phyloP scores from a whole-genome alignment of 2,888 invertebrate genomes.

The Tromatobia lineatoria region DNA sequence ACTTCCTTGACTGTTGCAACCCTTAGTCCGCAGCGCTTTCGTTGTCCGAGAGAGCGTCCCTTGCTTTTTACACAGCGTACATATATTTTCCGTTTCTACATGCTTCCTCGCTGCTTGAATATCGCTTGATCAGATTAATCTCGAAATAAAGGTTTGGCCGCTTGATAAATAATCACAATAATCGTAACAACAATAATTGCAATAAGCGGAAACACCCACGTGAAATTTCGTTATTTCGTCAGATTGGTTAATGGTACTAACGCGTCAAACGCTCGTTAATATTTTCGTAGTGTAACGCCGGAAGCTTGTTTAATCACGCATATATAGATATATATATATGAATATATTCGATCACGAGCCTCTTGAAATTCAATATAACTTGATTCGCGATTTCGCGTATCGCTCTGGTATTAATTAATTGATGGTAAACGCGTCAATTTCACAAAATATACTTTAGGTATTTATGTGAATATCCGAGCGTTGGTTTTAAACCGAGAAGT shows the following conservation, averaged over 20 bases:
- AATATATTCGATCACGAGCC: not conserved
- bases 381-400: not conserved
- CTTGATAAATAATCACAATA: conserved; percentile 53
- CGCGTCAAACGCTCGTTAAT: conserved; percentile 26
- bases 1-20: conserved; percentile 10
- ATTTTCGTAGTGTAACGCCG: not conserved
- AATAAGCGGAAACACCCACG: not conserved
- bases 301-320: not conserved
- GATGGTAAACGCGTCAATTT: conserved; percentile 1
- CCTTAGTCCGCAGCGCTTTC: conserved; percentile 30
- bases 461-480: not conserved
- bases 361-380: conserved; percentile 9
- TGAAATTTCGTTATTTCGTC: conserved; percentile 28
- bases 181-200: conserved; percentile 35
- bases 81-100: conserved; percentile 65
- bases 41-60: conserved; percentile 47
- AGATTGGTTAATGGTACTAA: conserved; percentile 40
- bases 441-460: not conserved
- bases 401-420: not conserved
- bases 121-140: conserved; percentile 73
- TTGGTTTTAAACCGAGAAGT: not conserved
- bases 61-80: conserved; percentile 59
- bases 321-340: not conserved
- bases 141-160: conserved; percentile 61
- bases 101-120: conserved; percentile 73